Base-by-base conservation (phyloP, 2,888 invertebrate species). In the Tryphoninae sp. region DNA sequence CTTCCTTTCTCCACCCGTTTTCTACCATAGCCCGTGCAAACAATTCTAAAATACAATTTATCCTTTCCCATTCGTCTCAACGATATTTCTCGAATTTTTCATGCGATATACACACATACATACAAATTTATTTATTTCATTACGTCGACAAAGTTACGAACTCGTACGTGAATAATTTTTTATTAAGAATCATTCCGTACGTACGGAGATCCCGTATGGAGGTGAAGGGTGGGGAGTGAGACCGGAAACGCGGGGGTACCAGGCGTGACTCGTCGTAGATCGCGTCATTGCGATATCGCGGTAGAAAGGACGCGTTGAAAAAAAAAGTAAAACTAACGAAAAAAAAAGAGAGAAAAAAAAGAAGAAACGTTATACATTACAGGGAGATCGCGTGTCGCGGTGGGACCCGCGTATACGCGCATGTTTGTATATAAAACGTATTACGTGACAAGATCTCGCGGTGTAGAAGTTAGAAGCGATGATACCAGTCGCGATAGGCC, bases 191-290 rank as follows among this genome's bases (percentile, higher is more conserved):
- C 67, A 40, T 19, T 51, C 58, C 33, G 53, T 23, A 22, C n/a
- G 23, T 42, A 33, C 33, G 33, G 33, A 33, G 51, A 51, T 73
- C 72, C 51, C 51, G 51, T 51, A 51, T 51, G 51, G 2, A n/a
- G 42, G 26, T 11, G 6, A 42, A 62, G 51, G 67, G 64, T 51
- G 55, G 68, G 62, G 53, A 68, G 49, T 51, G 61, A 61, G 71
- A 82, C 82, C 82, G 82, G 82, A 82, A 82, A 62, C 62, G 76
- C 75, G 78, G 64, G 33, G 49, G 75, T 76, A 79, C 78, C 78
- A 79, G 82, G 82, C 82, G 82, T 82, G 82, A 82, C 82, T 68
- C 59, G 49, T 76, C 33, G 68, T 58, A 79, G 82, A 82, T 82
- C 75, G 72, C 67, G 19, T 72, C 51, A 59, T 22, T 16, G 67